Evolutionary conservation across 1,140 invertebrate genomes (phyloP).

Genomic region (Steinernema khuongi): DNA sequence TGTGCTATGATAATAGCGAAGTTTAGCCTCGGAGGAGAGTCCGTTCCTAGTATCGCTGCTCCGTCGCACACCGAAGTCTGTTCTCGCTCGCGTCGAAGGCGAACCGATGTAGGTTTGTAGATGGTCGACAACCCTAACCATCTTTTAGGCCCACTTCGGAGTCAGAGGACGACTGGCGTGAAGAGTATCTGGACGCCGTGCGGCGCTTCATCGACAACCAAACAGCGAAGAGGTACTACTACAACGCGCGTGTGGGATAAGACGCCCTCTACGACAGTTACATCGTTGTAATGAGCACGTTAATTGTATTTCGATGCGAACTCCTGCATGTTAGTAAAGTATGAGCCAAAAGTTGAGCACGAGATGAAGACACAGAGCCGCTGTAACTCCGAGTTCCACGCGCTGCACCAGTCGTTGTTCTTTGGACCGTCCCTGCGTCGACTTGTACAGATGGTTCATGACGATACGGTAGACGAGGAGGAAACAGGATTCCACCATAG

Average conservation of each 20-base stretch:
- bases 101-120: not conserved
- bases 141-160: not conserved
- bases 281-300: not conserved
- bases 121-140: not conserved
- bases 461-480: slow-evolving; percentile 2
- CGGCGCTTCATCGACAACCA: slow-evolving; percentile 9
- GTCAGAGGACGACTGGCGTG: not conserved
- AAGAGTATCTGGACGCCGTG: not conserved
- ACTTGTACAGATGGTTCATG: not conserved
- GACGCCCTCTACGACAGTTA: not conserved
- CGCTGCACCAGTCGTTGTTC: not conserved
- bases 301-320: not conserved
- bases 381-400: not conserved
- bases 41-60: not conserved
- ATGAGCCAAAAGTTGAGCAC: not conserved
- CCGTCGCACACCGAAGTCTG: not conserved
- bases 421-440: not conserved
- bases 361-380: not conserved
- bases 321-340: not conserved
- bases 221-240: not conserved
- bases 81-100: not conserved
- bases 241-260: slow-evolving; percentile 7
- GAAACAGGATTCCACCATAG: not conserved
- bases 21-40: not conserved
- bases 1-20: not conserved